Conservation (phyloP, 2,888 invertebrate genomes). For the Seladonia tumulorum region DNA sequence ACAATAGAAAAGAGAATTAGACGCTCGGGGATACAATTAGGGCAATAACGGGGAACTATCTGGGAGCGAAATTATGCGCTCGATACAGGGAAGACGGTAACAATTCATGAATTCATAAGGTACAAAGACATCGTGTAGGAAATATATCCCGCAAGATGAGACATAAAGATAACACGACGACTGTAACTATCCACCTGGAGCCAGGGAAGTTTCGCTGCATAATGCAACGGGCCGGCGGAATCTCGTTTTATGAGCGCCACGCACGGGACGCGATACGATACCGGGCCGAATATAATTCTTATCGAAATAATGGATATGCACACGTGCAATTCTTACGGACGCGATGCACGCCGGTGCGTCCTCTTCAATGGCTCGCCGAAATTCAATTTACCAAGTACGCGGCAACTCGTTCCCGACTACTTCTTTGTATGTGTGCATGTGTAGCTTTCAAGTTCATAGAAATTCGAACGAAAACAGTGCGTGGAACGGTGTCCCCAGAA, state of each 20-base stretch:
- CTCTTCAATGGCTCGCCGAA: not conserved
- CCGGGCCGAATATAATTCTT: conserved; percentile 46
- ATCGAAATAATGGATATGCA: conserved; percentile 43
- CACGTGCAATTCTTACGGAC: not conserved
- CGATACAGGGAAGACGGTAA: not conserved
- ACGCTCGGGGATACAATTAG: not conserved
- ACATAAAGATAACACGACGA: conserved; percentile 47
- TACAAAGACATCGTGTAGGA: conserved; percentile 40
- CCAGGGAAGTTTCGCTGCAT: conserved; percentile 25
- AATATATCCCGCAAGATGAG: conserved; percentile 36
- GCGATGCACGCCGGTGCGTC: not conserved
- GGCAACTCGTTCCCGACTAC: too few species aligned
- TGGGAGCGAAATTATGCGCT: conserved; percentile 3
- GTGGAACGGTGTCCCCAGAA: too few species aligned
- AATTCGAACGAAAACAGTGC: too few species aligned
- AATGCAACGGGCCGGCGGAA: conserved; percentile 34
- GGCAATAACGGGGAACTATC: not conserved
- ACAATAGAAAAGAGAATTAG: not conserved
- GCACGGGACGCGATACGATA: conserved; percentile 25
- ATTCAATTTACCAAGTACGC: not conserved
- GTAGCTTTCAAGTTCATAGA: too few species aligned
- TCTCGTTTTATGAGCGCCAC: conserved; percentile 45
- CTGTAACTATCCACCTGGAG: conserved; percentile 46
- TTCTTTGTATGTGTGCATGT: too few species aligned
- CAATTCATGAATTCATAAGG: conserved; percentile 40